Base-by-base conservation (phyloP, 2,797 vertebrate genomes). In the Pipistrellus nathusii region DNA sequence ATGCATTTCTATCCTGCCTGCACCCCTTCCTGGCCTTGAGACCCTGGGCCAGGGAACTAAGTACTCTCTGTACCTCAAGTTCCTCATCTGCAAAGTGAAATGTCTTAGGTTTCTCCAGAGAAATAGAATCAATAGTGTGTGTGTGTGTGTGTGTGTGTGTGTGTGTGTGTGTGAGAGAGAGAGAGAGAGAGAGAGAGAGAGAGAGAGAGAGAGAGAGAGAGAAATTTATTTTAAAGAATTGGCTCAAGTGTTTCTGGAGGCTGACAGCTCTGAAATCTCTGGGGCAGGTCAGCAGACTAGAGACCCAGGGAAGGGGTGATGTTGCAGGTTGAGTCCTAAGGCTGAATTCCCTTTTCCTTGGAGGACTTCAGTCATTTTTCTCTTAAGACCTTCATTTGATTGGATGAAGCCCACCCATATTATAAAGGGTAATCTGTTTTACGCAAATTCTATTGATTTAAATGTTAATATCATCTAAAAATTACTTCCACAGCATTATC, bases 81-180 rank as follows among this genome's bases (percentile, higher is more conserved):
- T 94, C 8, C 46, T 55, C 27, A 21, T 73, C 88, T 75, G 48
- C 51, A 80, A 97, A 84, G 14, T 82, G 64, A 51, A 13, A 3
- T 86, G 5, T 18, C 17, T 87, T 62, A 66, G 83, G 4, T 10
- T 20, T 85, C 30, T 73, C 46, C 15, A 71, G 46, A 77, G 66
- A 76, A 69, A n/a, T 32, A 57, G 8, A 69, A 32, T 41, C 35
- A 21, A 18, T 0, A 18, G 44, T 44, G 30, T 72, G n/a, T 25
- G 32, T 73, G 17, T 85, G 38, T 59, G 46, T 80, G 30, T 11
- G 30, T 89, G 73, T 68, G 30, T 30, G 6, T 30, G 35, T 48
- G 23, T 73, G 20, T 27, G 41, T 51, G 17, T 72, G 17, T n/a
- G 3, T 6, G 48, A 0, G 20, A 3, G 2, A 35, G 23, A 44